Conservation (phyloP, 2,797 vertebrate species). For the Cyprinella venusta region DNA sequence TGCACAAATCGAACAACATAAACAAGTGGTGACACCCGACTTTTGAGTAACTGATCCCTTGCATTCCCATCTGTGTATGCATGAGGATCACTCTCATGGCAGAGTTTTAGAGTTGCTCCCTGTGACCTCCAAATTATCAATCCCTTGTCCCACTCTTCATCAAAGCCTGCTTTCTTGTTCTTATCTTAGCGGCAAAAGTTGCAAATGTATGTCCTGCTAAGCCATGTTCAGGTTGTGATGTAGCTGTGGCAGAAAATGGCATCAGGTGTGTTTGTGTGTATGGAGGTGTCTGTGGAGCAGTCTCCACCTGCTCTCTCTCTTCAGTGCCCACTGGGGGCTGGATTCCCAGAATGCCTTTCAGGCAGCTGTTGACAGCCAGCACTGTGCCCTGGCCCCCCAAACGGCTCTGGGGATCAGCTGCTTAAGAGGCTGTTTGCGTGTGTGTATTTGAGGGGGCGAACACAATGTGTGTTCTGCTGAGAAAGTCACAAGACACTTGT, state of each 20-base stretch:
- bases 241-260: constrained; percentile 64
- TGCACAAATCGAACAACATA: constrained; percentile 38
- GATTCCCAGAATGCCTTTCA: constrained; percentile 79
- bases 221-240: constrained; percentile 8
- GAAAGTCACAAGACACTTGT: constrained; percentile 33
- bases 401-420: constrained; percentile 49
- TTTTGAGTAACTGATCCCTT: constrained; percentile 37
- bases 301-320: constrained; percentile 80
- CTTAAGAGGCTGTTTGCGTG: constrained; percentile 39
- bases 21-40: constrained; percentile 44
- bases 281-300: constrained; percentile 70
- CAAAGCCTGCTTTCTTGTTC: constrained; percentile 53
- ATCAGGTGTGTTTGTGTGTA: constrained; percentile 71
- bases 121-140: constrained; percentile 62
- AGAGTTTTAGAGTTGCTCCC: constrained; percentile 58
- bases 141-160: constrained; percentile 66
- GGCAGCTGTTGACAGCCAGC: constrained; percentile 80
- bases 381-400: constrained; percentile 45
- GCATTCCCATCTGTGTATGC: constrained; percentile 19
- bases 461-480: constrained; percentile 41
- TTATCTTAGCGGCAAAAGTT: constrained; percentile 55
- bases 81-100: background rate
- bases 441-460: constrained; percentile 35
- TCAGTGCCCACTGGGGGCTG: constrained; percentile 63
- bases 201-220: constrained; percentile 32